These are phyloP conservation scores for Oopsacas minuta DNA, from an alignment of 37 sponge, comb jelly and placozoan genomes.

Conservation along the genomic window DNA sequence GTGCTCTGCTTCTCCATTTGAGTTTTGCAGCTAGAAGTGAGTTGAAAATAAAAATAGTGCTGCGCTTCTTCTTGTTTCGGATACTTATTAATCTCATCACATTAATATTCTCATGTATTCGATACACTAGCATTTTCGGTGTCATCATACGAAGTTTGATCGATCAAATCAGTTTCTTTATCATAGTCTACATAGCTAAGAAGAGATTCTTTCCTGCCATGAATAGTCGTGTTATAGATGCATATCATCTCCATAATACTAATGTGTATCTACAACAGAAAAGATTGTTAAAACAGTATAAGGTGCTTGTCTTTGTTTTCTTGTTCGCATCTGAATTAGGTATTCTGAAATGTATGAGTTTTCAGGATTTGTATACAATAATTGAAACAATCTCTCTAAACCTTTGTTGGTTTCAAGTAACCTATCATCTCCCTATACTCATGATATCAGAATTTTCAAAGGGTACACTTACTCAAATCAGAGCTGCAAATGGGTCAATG, in stretches of 20 bases:
- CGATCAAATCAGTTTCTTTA: not conserved
- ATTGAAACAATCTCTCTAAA: not conserved
- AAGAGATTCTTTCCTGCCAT: not conserved
- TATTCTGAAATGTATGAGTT: not conserved
- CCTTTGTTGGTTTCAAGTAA: not conserved
- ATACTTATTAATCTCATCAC: not conserved
- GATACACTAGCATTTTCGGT: not conserved
- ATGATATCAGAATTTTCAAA: too few species aligned
- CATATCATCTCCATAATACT: not conserved
- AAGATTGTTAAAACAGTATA: not conserved
- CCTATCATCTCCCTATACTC: not conserved
- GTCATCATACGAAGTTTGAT: not conserved
- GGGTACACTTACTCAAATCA: too few species aligned
- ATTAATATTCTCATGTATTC: not conserved
- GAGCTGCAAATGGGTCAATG: too few species aligned
- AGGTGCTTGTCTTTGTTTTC: not conserved
- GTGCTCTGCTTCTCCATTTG: not conserved
- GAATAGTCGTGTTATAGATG: not conserved
- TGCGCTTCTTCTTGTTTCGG: not conserved
- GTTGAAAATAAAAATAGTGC: not conserved
- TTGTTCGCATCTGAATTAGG: not conserved
- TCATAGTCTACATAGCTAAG: not conserved
- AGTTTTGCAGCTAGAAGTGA: conserved; percentile 9
- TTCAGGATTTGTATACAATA: not conserved
- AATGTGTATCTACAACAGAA: not conserved